Evolutionary conservation across 1,140 invertebrate genomes (phyloP), one percentile per base, ranked within the genome.

Genomic region (Aphelenchoides avenae): DNA sequence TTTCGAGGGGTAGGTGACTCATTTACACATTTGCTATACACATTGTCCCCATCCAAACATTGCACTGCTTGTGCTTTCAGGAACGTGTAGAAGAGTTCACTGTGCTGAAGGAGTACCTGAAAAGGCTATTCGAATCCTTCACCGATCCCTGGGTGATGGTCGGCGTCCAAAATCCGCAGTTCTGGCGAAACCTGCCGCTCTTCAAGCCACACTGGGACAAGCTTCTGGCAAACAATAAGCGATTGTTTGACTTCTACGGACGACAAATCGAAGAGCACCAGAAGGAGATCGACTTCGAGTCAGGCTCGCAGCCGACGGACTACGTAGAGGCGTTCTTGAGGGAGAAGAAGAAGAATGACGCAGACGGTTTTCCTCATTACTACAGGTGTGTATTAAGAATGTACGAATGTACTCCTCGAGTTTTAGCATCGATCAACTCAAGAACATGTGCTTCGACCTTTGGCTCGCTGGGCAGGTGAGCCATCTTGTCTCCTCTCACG

Each of bases 391-490:
- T n/a, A n/a, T n/a, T n/a, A n/a, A 41, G 3, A 41, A 41, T 41
- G 20, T 7, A 41, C 4, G 27, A 41, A 41, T 3, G 7, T 41
- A 41, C 26, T 18, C 26, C 7, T 41, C 7, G 27, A 41, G n/a
- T n/a, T n/a, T n/a, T n/a, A n/a, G n/a, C n/a, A n/a, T n/a, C 15
- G 15, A 24, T 15, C 43, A 46, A 46, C 43, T 46, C 3, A 15
- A 46, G 13, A 46, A 46, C 43, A 46, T 46, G 43, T 46, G 43
- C 34, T 26, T 46, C 26, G 43, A 46, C n/a, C 26, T 46, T 20
- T 46, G 43, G 43, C 43, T 53, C 20, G 44, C 43, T 54, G 43
- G 51, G 31, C 51, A 44, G 34, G n/a, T n/a, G n/a, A n/a, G n/a
- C n/a, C n/a, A n/a, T n/a, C n/a, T n/a, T n/a, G n/a, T n/a, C n/a